These are phyloP conservation scores for Ephydatia muelleri DNA, from an alignment of 37 sponge, comb jelly and placozoan genomes.

Conservation along the genomic window DNA sequence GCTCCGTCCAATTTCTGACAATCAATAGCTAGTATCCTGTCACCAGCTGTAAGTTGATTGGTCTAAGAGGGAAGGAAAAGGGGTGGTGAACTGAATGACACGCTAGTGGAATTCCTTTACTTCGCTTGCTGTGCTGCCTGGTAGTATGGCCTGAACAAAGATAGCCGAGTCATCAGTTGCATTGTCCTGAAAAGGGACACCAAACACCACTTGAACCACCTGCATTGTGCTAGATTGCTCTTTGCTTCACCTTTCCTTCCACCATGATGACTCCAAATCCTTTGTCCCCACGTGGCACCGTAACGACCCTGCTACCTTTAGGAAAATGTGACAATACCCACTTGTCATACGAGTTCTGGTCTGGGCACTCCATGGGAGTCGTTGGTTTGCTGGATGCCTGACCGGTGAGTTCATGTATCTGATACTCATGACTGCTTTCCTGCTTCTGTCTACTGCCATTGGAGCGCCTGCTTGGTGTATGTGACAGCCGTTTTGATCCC, in stretches of 20 bases:
- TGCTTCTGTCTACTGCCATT: neutral
- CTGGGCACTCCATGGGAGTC: neutral
- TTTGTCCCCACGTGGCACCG: slow-evolving; percentile 48
- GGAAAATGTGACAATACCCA: slow-evolving; percentile 14
- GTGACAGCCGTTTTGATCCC: neutral
- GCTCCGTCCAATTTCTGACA: slow-evolving; percentile 49
- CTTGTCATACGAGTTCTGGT: neutral
- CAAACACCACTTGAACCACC: neutral
- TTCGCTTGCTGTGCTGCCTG: slow-evolving; percentile 50
- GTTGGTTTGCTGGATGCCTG: neutral
- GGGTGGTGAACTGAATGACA: neutral
- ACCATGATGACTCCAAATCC: slow-evolving; percentile 66
- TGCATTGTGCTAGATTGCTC: no score
- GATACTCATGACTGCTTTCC: neutral
- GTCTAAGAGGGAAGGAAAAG: neutral
- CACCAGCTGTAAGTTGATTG: slow-evolving; percentile 26
- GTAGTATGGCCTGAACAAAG: slow-evolving; percentile 32
- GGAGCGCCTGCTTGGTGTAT: neutral
- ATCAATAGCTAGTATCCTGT: slow-evolving; percentile 62
- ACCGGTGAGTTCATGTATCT: slow-evolving; percentile 1
- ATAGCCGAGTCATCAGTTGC: slow-evolving; percentile 24
- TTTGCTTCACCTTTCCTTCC: slow-evolving; percentile 66
- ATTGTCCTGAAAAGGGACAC: slow-evolving; percentile 26
- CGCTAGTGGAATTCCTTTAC: neutral
- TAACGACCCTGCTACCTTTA: slow-evolving; percentile 21